Evolutionary conservation across 2,797 vertebrate species (phyloP), one percentile per base, ranked within the genome.

Genomic region (Neosilurus hyrtlii): DNA sequence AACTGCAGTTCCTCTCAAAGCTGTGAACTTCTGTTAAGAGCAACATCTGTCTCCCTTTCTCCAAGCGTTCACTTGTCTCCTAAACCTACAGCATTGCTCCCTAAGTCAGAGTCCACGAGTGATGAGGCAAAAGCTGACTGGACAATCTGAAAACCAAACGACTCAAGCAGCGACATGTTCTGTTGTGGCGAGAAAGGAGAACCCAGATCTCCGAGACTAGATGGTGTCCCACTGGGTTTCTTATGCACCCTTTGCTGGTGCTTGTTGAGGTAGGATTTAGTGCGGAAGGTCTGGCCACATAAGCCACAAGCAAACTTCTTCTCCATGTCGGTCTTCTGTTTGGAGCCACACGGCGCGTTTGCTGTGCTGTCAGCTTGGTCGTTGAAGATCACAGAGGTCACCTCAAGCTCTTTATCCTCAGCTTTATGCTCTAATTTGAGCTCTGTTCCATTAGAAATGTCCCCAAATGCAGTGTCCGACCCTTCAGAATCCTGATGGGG

Each of bases 261-360:
- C 92, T 99, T 99, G 95, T 97, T 99, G 96, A 99, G 96, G 92
- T 99, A 99, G 94, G 97, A 98, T 94, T 98, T 99, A 59, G 98
- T 99, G 89, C 97, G 97, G 93, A 99, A 99, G 90, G 97, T 96
- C 94, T 97, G 98, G 89, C 97, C 97, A 0, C 98, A 99, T 81
- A 98, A 96, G 6, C 94, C 93, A 84, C 98, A 99, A 26, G 91
- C 95, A 91, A 98, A 98, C 90, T 98, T 98, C 94, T 97, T 99
- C 87, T 99, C 98, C 9, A 94, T 93, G 78, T 98, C 97, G 0
- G 92, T 90, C 91, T 97, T 98, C 90, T 93, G 91, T 91, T 99
- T 99, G 86, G 94, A 94, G 89, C 95, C 95, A 85, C 95, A 95
- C 22, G 94, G 94, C 30, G 94, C 94, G 87, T 94, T 88, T 77